These are phyloP conservation scores for Dryobates pubescens DNA, from an alignment of 2,797 vertebrate genomes.

Conservation along the genomic window DNA sequence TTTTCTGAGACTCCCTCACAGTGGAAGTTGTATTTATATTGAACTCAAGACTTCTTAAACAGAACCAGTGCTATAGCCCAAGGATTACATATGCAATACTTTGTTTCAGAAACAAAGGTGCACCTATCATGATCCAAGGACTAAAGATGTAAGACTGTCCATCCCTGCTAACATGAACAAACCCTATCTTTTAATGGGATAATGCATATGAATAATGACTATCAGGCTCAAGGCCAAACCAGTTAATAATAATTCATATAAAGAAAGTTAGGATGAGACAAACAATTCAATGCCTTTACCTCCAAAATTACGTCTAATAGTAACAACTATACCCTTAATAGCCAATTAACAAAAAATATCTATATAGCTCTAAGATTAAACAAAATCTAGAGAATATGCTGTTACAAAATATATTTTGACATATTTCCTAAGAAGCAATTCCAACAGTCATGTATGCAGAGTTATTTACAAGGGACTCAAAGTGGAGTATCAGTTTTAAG, in stretches of 20 bases:
- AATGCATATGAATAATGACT: not conserved
- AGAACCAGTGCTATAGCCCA: constrained; percentile 3
- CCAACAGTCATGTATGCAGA: constrained; percentile 70
- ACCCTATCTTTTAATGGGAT: not conserved
- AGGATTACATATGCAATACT: not conserved
- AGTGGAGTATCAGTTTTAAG: constrained; percentile 45
- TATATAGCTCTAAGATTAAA: constrained; percentile 67
- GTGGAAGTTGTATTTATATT: constrained; percentile 25
- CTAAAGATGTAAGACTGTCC: not conserved
- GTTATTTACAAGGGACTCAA: constrained; percentile 76
- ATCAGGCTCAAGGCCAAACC: not conserved
- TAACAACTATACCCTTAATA: constrained; percentile 62
- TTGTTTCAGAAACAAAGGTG: not conserved
- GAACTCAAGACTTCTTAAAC: constrained; percentile 37
- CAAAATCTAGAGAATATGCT: constrained; percentile 72
- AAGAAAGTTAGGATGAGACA: constrained; percentile 9
- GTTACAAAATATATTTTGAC: constrained; percentile 67
- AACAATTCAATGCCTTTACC: constrained; percentile 26
- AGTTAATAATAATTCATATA: not conserved
- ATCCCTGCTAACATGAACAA: not conserved
- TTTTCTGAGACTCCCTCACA: constrained; percentile 48
- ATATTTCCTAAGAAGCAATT: constrained; percentile 71
- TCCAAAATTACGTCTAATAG: constrained; percentile 60
- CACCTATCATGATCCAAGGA: not conserved
- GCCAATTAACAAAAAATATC: constrained; percentile 63